Evolutionary conservation across 2,888 invertebrate genomes (phyloP), one percentile per base, ranked within the genome.

Genomic region (Noctua janthe): DNA sequence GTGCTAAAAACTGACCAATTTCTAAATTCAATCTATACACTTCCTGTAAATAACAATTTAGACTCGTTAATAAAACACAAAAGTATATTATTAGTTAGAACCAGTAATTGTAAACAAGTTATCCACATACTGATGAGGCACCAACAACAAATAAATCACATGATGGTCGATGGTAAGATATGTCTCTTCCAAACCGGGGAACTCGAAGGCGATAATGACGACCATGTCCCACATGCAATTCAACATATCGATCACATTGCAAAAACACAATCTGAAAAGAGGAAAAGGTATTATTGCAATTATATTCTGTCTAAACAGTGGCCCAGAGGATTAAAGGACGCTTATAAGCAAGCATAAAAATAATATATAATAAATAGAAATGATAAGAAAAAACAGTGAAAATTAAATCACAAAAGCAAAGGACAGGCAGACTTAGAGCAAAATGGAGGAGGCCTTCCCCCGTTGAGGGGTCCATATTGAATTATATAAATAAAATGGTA

Each of bases 11-110:
- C 92, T 99, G 98, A 0, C 99, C 99, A 92, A 99, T 97, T 96
- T 99, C 99, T 88, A 99, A 97, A 97, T 99, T 99, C 81, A 99
- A 97, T 87, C 99, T 98, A 94, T 99, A 99, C 43, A 99, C 98
- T 94, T 99, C 99, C 99, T 99, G 94, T 78, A 80, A 80, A 75
- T 11, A 67, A 74, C 4, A 77, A 66, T 71, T 35, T 62, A 71
- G 4, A 71, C 67, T 74, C 43, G 23, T 69, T 69, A 71, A 39
- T 56, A 54, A 54, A 59, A 71, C 1, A 64, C n/a, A 35, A 43
- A 11, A 15, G 23, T 39, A 47, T 4, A 67, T 47, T 15, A 56
- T 49, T 35, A 49, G 11, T 43, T 35, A 54, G n/a, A 67, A 80
- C 3, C 6, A 62, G 59, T 23, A 62, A 15, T 66, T 29, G 0